A percentile compares a stretch with the other conserved stretches of the same genome.
These are phyloP conservation scores for Subanguina moxae DNA, from an alignment of 1,140 invertebrate genomes.

Conservation along the genomic window DNA sequence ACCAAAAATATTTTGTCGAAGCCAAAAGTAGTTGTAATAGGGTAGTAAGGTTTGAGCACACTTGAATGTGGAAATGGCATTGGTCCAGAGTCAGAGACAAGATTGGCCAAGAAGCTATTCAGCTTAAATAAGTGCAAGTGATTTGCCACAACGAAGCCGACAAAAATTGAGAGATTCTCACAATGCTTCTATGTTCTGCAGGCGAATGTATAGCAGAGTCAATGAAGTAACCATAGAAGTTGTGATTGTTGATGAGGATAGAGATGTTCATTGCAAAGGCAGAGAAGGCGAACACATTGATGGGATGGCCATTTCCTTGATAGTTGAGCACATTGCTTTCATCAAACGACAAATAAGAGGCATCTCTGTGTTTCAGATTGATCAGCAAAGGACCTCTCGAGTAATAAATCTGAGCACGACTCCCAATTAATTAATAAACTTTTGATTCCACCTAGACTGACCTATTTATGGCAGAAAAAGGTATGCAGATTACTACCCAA, in stretches of 20 bases:
- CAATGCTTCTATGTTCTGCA: background rate
- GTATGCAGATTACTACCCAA: slow-evolving; percentile 62
- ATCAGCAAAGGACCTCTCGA: slow-evolving; percentile 82
- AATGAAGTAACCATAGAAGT: slow-evolving; percentile 61
- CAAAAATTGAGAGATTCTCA: slow-evolving; percentile 2
- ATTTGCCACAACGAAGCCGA: no score
- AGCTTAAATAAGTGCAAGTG: slow-evolving; percentile 27
- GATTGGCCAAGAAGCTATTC: slow-evolving; percentile 35
- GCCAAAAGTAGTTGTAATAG: slow-evolving; percentile 66
- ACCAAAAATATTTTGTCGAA: slow-evolving; percentile 83
- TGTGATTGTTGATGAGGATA: slow-evolving; percentile 50
- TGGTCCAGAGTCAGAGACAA: slow-evolving; percentile 25
- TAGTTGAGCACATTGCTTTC: slow-evolving; percentile 65
- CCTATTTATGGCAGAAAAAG: no score
- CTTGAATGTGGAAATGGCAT: slow-evolving; percentile 58
- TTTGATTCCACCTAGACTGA: no score
- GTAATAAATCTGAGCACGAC: slow-evolving; percentile 83
- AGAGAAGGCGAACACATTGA: slow-evolving; percentile 83
- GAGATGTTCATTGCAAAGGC: slow-evolving; percentile 69
- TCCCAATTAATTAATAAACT: slow-evolving; percentile 61
- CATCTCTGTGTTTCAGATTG: slow-evolving; percentile 67
- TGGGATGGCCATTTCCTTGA: slow-evolving; percentile 79
- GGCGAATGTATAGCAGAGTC: slow-evolving; percentile 61
- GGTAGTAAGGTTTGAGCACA: slow-evolving; percentile 61
- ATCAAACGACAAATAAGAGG: slow-evolving; percentile 74